Conservation (phyloP, 2,888 invertebrate species). For the Alviniconcha strummeri region DNA sequence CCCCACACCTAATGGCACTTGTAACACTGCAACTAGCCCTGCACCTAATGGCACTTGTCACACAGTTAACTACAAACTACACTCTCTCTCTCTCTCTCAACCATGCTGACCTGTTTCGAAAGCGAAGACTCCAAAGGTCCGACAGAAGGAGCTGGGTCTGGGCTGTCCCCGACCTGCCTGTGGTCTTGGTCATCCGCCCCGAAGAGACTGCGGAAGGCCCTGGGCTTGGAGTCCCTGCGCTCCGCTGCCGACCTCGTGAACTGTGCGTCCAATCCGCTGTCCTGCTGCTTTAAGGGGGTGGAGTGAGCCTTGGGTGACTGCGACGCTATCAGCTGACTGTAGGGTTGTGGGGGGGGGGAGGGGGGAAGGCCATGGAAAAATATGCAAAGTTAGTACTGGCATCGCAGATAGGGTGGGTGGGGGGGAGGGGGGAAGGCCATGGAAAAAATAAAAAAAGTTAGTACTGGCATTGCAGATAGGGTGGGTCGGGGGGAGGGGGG, state of each 20-base stretch:
- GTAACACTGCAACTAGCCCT: too few relatives aligned
- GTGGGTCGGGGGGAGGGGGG: too few relatives aligned
- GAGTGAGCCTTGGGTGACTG: conserved; percentile 4
- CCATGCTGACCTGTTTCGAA: neutral
- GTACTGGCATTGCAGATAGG: too few relatives aligned
- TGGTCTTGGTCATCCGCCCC: neutral
- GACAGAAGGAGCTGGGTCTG: neutral
- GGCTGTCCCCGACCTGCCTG: neutral
- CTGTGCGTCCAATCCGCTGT: neutral
- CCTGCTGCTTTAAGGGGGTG: neutral
- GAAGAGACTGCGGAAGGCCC: neutral
- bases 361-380: neutral
- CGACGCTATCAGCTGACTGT: neutral
- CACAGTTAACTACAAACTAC: too few relatives aligned
- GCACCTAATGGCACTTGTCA: too few relatives aligned
- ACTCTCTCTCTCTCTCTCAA: neutral
- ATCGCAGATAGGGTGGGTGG: neutral
- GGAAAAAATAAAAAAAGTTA: too few relatives aligned
- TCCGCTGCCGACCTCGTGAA: neutral
- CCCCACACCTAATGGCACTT: too few relatives aligned
- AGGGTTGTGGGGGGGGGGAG: neutral
- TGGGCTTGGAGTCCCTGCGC: neutral
- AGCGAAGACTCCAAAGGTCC: neutral
- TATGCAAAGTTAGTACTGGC: too few relatives aligned
- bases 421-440: neutral